phyloP scores from a whole-genome alignment of 2,888 invertebrate genomes.

The Drosophila neotestacea region DNA sequence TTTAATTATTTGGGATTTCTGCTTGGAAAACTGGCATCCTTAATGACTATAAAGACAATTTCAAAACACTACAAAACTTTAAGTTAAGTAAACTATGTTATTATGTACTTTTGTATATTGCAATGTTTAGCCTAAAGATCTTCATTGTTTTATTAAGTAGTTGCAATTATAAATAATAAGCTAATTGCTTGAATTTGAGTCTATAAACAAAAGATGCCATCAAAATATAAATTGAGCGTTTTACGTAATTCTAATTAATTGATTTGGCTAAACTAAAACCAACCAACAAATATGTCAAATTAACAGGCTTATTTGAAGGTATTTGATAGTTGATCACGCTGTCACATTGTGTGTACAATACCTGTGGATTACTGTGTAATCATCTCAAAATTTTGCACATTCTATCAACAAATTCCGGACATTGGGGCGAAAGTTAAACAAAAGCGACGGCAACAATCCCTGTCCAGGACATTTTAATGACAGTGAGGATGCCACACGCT shows the following conservation, averaged over 20 bases:
- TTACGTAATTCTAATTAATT: constrained; percentile 1
- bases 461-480: constrained; percentile 52
- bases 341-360: constrained; percentile 2
- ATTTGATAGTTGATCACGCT: constrained; percentile 3
- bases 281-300: background rate
- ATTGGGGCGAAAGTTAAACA: constrained; percentile 20
- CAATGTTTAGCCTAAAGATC: no score
- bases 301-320: background rate
- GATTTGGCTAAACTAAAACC: background rate
- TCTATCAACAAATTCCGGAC: constrained; percentile 18
- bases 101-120: no score
- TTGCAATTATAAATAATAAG: no score
- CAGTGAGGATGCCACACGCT: constrained; percentile 26
- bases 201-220: no score
- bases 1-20: no score
- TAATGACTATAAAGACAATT: no score
- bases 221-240: background rate
- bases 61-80: no score
- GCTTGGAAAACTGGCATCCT: no score
- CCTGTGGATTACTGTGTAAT: constrained; percentile 22
- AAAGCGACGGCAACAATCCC: constrained; percentile 20
- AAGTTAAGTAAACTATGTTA: no score
- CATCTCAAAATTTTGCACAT: constrained; percentile 11
- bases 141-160: no score
- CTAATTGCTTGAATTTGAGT: background rate